A percentile compares a stretch with the other conserved stretches of the same genome.
These are phyloP conservation scores for Laupala kohalensis DNA, from an alignment of 1,140 invertebrate species.

Conservation along the genomic window DNA sequence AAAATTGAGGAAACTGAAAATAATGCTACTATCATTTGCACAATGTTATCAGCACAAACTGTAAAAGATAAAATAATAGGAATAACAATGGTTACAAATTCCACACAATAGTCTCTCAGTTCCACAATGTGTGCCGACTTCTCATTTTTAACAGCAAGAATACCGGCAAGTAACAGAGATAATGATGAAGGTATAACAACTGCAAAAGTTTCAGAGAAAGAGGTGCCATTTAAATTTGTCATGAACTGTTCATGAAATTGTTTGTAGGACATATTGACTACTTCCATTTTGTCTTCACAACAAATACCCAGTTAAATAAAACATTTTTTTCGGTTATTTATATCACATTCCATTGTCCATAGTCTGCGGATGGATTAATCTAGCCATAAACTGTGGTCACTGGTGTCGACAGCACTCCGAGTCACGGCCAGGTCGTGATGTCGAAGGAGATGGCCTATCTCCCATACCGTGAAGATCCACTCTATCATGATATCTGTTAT, in stretches of 20 bases:
- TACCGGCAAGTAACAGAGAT: neutral
- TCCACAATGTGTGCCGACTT: neutral
- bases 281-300: no score
- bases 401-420: no score
- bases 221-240: conserved; percentile 34
- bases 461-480: no score
- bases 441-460: no score
- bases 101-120: neutral
- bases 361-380: no score
- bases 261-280: conserved; percentile 25
- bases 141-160: neutral
- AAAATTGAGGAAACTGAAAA: neutral
- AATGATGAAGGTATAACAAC: neutral
- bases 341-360: no score
- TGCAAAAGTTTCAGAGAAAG: conserved; percentile 17
- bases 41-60: conserved; percentile 1
- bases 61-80: conserved; percentile 12
- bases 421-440: no score
- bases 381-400: no score
- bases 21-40: neutral
- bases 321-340: no score
- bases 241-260: conserved; percentile 32
- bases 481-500: no score
- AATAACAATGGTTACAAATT: conserved; percentile 8
- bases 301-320: no score